Base-by-base conservation (phyloP, 2,888 invertebrate species). In the Xanthostigma xanthostigma region DNA sequence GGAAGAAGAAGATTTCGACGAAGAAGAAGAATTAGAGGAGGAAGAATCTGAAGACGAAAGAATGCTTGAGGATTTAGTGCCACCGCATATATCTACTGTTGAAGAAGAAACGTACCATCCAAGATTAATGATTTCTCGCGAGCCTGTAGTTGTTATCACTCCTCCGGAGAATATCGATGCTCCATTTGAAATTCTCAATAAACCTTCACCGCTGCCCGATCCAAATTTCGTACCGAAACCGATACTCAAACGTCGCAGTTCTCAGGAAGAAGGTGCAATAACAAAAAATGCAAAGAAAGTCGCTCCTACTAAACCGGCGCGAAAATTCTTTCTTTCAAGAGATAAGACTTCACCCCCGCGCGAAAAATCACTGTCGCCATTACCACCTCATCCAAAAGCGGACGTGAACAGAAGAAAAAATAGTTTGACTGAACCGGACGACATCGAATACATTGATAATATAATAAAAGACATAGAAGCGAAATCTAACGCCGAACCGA, bases 221-320 rank as follows among this genome's bases (percentile, higher is more conserved):
- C 80, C 83, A 0, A 81, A 79, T 62, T 79, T 82, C 58, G 66
- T 82, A 36, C 88, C 87, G 1, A 88, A 87, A 62, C 87, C 88
- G 0, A 88, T 88, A 56, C 61, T 88, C 11, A 88, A 88, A 60
- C 73, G 75, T 48, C 70, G 74, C 17, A 65, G 62, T 51, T 50
- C 54, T 44, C 47, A 50, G 50, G 41, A 43, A 45, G 33, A 44
- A 34, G 44, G 36, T 11, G 42, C 48, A 14, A 48, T 54, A n/a
- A 50, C 50, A 27, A 42, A 33, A 49, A 49, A 45, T 41, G 44
- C 42, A 49, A 51, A 55, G 38, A 53, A 53, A 50, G 49, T 49
- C 50, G 39, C 51, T 36, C 53, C 55, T 33, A 55, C 53, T 39
- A 54, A 54, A 41, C 54, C 57, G 35, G 51, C 51, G 39, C 52